Percentiles rank a stretch among this genome's conserved stretches.
These are phyloP conservation scores for Dendrolimus kikuchii DNA, from an alignment of 1,140 invertebrate species.

Conservation along the genomic window DNA sequence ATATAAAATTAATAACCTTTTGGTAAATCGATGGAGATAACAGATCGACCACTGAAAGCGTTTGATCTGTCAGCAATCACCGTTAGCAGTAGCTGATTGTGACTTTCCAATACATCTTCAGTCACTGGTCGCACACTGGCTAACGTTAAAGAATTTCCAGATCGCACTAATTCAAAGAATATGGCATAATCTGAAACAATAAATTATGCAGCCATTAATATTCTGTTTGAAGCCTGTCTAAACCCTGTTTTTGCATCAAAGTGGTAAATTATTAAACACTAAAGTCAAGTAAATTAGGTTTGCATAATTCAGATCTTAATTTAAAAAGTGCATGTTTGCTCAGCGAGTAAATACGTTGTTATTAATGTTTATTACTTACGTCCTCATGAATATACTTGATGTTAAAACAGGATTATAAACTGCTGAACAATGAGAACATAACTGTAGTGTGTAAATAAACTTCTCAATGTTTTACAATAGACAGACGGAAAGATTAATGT, in stretches of 20 bases:
- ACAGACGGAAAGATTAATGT: too few relatives aligned
- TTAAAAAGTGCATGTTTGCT: not conserved
- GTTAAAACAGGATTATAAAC: too few relatives aligned
- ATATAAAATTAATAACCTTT: slow-evolving; percentile 19
- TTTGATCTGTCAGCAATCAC: slow-evolving; percentile 30
- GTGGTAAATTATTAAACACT: not conserved
- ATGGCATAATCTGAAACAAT: not conserved
- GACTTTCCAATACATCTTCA: slow-evolving; percentile 20
- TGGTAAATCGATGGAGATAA: slow-evolving; percentile 24
- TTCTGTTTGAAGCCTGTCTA: too few relatives aligned
- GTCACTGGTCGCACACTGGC: slow-evolving; percentile 15
- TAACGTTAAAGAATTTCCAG: slow-evolving; percentile 5
- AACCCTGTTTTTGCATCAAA: not conserved
- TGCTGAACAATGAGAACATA: too few relatives aligned
- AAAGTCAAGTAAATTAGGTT: not conserved
- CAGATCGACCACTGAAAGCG: slow-evolving; percentile 16
- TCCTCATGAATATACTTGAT: too few relatives aligned
- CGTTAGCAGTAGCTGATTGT: slow-evolving; percentile 24
- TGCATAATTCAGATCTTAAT: not conserved
- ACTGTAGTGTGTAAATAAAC: too few relatives aligned
- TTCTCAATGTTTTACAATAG: too few relatives aligned
- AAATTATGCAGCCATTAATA: not conserved
- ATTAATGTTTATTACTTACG: too few relatives aligned
- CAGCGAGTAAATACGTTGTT: too few relatives aligned
- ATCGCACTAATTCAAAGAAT: slow-evolving; percentile 2